Evolutionary conservation across 2,797 vertebrate genomes (phyloP).

Genomic region (Zonotrichia albicollis): DNA sequence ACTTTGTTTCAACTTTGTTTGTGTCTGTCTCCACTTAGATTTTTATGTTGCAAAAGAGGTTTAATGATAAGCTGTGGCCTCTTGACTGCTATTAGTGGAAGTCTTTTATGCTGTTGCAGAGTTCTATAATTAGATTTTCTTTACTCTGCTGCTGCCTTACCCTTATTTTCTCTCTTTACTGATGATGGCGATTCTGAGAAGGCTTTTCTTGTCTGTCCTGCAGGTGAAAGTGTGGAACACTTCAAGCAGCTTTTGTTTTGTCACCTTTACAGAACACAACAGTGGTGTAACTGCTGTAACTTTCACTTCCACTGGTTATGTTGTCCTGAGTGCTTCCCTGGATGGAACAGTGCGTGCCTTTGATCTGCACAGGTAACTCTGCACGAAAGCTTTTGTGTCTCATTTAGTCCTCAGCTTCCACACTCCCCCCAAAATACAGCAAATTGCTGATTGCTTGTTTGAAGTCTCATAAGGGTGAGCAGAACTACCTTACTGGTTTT

Average conservation of each 20-base stretch:
- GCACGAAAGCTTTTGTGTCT: not conserved
- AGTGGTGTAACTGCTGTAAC: conserved; percentile 88
- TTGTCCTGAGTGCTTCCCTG: conserved; percentile 90
- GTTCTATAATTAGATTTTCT: not conserved
- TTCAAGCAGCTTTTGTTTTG: conserved; percentile 92
- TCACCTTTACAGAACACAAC: conserved; percentile 94
- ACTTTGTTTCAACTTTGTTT: not conserved
- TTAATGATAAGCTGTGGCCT: not conserved
- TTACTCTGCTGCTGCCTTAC: not conserved
- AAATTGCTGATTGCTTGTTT: not conserved
- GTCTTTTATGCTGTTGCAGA: not conserved
- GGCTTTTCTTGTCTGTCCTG: not conserved
- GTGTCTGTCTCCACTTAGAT: not conserved
- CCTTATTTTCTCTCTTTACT: not conserved
- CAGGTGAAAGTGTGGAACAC: conserved; percentile 98
- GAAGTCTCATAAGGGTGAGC: not conserved
- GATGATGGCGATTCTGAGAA: not conserved
- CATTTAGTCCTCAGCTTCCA: not conserved
- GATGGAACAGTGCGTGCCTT: conserved; percentile 95
- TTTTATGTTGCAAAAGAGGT: not conserved
- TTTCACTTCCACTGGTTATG: conserved; percentile 88
- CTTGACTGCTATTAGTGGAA: not conserved
- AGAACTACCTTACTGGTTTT: not conserved
- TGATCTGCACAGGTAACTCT: conserved; percentile 90
- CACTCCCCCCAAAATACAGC: not conserved